Evolutionary conservation across 1,140 invertebrate species (phyloP).

Genomic region (Epicauta chinensis): DNA sequence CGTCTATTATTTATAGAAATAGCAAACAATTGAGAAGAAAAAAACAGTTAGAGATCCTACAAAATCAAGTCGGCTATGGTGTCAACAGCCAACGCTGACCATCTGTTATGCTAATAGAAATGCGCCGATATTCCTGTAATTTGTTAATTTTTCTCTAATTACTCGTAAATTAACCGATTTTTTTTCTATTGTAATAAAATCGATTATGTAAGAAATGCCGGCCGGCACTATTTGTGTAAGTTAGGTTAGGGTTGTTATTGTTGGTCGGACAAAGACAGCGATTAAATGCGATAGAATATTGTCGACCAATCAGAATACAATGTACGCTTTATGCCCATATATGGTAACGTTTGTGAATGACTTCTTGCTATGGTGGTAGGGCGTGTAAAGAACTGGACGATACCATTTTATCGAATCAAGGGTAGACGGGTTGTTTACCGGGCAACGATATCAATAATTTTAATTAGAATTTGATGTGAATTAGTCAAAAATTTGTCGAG

Average conservation of each 20-base stretch:
- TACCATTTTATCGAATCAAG: constrained; percentile 29
- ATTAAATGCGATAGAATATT: not conserved
- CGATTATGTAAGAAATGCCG: constrained; percentile 7
- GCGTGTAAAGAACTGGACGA: constrained; percentile 22
- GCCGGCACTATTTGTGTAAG: constrained; percentile 21
- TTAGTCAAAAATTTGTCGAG: not conserved
- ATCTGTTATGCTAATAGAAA: too few species aligned
- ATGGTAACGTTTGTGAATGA: constrained; percentile 61
- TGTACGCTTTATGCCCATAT: constrained; percentile 70
- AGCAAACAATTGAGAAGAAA: too few species aligned
- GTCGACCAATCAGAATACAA: constrained; percentile 53
- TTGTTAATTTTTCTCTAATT: too few species aligned
- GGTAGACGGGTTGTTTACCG: constrained; percentile 18
- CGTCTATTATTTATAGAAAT: too few species aligned
- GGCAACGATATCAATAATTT: constrained; percentile 9
- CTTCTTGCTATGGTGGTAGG: constrained; percentile 36
- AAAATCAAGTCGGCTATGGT: too few species aligned
- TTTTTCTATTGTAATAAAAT: too few species aligned
- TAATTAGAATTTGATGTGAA: not conserved
- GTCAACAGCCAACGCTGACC: too few species aligned
- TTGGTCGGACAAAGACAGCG: too few species aligned
- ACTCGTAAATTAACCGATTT: too few species aligned
- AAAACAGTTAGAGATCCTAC: too few species aligned
- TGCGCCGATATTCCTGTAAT: too few species aligned
- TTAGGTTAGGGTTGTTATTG: constrained; percentile 24